Evolutionary conservation across 2,888 invertebrate species (phyloP), one percentile per base, ranked within the genome.

Genomic region (Protonemura montana): DNA sequence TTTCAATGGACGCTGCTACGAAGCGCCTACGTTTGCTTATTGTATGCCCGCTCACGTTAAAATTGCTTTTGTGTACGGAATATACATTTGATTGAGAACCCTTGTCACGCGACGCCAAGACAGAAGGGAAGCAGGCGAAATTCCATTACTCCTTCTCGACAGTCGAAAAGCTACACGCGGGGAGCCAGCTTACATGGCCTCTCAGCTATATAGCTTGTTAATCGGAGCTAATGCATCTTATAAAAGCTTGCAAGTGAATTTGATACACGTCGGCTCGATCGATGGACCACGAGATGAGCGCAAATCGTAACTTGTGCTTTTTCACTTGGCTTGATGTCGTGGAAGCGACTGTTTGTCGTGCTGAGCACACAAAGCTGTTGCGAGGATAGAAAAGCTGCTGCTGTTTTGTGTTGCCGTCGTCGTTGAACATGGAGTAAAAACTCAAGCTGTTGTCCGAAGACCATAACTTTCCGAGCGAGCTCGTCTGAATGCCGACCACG

Each of bases 61-160:
- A 59, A 59, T 59, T 59, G 59, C 59, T 59, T 59, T 59, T 59
- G 59, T 59, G 59, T 1, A 21, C 59, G 59, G 59, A 2, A 59
- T 59, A 59, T 59, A 59, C 59, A 59, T 59, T 59, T 76, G 78
- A 78, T 78, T 78, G 78, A 78, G 78, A 78, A 78, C 78, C 78
- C 78, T 3, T 21, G 59, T 59, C 59, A 59, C 59, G 59, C 59
- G 13, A 21, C 1, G 59, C 3, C 21, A 13, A 21, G 59, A 59
- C 59, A 59, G 59, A 59, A 59, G 13, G 59, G 59, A 59, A 10
- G 59, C 59, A 59, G 59, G 59, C 16, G 21, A 59, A 59, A 59
- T 59, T 59, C 59, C 59, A 59, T 59, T 59, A 59, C 59, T 59
- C 59, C 59, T n/a, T 59, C 59, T 35, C 10, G 59, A 59, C 7